Base-by-base conservation (phyloP, 1,140 invertebrate species). In the Pachypeltis micranthus region DNA sequence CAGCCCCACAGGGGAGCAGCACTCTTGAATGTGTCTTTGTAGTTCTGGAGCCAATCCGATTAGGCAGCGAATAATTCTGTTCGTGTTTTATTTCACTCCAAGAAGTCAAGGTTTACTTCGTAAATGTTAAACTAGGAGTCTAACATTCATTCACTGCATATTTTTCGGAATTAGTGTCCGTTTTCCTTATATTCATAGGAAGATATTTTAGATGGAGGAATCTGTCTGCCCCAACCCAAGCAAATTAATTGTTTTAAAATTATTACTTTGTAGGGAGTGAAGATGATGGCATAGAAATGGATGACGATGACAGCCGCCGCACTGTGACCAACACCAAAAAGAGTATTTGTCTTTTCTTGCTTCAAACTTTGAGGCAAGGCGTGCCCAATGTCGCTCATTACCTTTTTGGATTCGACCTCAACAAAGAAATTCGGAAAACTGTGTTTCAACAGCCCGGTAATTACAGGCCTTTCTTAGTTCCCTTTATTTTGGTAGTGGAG, bases 381-480 rank as follows among this genome's bases (percentile, higher is more conserved):
- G 73, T 86, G 24, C 91, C 91, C 7, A 95, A 94, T 77, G 74
- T 96, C 2, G 83, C 89, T 2, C 91, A 93, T 72, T 92, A 88
- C 72, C 76, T 97, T n/a, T 77, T 95, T 0, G 93, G 92, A 1
- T 93, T 93, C 74, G 85, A 92, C 67, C 77, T 90, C 0, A 74
- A 73, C 10, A 81, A 82, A 55, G 80, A 87, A 70, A 79, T 86
- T 39, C 81, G 79, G 29, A 83, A 82, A 68, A 86, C 84, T 2
- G 74, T 83, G n/a, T 80, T 89, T 63, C 80, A 86, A 72, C 80
- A 83, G 70, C 81, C 82, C 28, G 85, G 86, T 73, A 64, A 12
- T n/a, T 44, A 12, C 39, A 12, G 39, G n/a, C 39, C 39, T 12
- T 12, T n/a, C 39, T n/a, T 44, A 44, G 39, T 44, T n/a, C n/a